Percentiles rank a stretch among this genome's conserved stretches.
phyloP scores from a whole-genome alignment of 1,140 invertebrate genomes.

The Conus ventricosus region DNA sequence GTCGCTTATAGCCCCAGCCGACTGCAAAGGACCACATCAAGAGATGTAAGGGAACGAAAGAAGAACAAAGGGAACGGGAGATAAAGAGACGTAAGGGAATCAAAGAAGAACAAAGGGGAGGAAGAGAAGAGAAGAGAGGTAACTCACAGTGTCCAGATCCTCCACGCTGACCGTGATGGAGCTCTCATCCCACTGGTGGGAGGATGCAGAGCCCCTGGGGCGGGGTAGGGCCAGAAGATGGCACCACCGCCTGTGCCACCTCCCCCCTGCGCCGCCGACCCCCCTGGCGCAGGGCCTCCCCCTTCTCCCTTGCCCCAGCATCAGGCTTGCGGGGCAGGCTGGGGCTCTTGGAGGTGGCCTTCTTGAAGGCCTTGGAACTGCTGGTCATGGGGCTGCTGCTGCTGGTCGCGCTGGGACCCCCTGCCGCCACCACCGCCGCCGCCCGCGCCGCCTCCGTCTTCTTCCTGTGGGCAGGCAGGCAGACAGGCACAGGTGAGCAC shows the following conservation, averaged over 20 bases:
- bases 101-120: background rate
- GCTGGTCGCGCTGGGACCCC: background rate
- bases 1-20: too few species aligned
- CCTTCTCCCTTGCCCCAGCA: constrained; percentile 15
- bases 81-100: too few species aligned
- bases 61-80: too few species aligned
- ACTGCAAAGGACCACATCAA: too few species aligned
- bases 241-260: background rate
- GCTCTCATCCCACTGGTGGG: constrained; percentile 48
- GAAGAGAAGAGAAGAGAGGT: constrained; percentile 39
- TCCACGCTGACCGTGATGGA: constrained; percentile 62
- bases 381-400: background rate
- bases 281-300: constrained; percentile 35
- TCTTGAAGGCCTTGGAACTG: constrained; percentile 57
- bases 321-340: constrained; percentile 54
- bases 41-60: too few species aligned
- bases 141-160: constrained; percentile 66
- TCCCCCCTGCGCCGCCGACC: background rate
- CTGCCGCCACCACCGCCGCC: constrained; percentile 35
- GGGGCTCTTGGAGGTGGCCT: constrained; percentile 66
- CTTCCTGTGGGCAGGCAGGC: constrained; percentile 56
- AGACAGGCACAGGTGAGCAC: background rate
- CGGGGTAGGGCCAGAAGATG: constrained; percentile 43
- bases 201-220: constrained; percentile 53
- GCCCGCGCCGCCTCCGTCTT: constrained; percentile 60